Evolutionary conservation across 2,113 vertebrate species (phyloP).

Genomic region (Tragelaphus imberbis): DNA sequence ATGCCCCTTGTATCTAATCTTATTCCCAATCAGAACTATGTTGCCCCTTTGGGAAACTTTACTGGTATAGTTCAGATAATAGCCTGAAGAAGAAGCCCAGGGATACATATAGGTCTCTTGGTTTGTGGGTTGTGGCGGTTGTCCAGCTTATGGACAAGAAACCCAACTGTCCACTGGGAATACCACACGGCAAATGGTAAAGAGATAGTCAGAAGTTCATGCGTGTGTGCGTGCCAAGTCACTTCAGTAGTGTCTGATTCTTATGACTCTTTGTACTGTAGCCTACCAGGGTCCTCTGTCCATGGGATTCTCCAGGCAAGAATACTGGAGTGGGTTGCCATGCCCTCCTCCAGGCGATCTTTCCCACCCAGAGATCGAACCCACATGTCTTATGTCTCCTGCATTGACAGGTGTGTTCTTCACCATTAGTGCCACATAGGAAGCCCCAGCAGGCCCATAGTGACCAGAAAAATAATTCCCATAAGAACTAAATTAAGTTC

Average conservation of each 20-base stretch:
- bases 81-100: neutral
- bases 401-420: neutral
- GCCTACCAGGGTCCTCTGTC: neutral
- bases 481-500: neutral
- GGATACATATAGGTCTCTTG: rapidly evolving
- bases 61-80: neutral
- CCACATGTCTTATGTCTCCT: neutral
- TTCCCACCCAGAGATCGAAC: neutral
- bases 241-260: neutral
- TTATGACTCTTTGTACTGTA: neutral
- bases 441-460: neutral
- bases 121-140: neutral
- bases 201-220: neutral
- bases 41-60: neutral
- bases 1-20: neutral
- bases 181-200: neutral
- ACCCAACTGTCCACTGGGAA: neutral
- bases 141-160: neutral
- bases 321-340: neutral
- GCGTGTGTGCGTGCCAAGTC: neutral
- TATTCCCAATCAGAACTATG: neutral
- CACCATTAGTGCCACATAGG: neutral
- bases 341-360: neutral
- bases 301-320: neutral
- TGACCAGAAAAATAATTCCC: neutral